A percentile compares a stretch with the other conserved stretches of the same genome.
Conservation (phyloP, 2,797 vertebrate species). For the Microctenopoma steveboyesi region DNA sequence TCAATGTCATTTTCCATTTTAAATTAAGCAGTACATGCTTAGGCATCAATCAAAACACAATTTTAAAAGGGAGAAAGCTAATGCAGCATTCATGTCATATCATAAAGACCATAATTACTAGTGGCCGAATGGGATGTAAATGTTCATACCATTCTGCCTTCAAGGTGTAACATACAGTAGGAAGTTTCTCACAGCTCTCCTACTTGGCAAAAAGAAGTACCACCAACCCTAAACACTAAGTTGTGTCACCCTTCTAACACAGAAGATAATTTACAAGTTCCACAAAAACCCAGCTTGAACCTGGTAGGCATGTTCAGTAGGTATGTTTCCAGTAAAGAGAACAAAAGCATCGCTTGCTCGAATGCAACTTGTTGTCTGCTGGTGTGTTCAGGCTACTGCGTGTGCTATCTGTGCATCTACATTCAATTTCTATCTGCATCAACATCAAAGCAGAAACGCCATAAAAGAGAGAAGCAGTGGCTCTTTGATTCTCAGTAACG, state of each 20-base stretch:
- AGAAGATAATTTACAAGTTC: background rate
- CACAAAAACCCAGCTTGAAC: slow-evolving; percentile 26
- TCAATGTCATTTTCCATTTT: slow-evolving; percentile 23
- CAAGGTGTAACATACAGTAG: slow-evolving; percentile 17
- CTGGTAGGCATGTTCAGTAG: slow-evolving; percentile 25
- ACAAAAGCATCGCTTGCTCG: slow-evolving; percentile 32
- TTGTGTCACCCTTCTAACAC: background rate
- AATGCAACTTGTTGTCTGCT: slow-evolving; percentile 25
- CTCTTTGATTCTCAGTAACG: slow-evolving; percentile 56
- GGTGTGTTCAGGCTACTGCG: slow-evolving; percentile 19
- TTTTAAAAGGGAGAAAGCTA: slow-evolving; percentile 24
- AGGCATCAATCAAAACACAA: slow-evolving; percentile 31
- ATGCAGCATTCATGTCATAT: slow-evolving; percentile 24
- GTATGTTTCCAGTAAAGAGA: slow-evolving; percentile 23
- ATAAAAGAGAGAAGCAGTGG: slow-evolving; percentile 40
- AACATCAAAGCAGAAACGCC: slow-evolving; percentile 63
- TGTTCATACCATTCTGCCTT: slow-evolving; percentile 29
- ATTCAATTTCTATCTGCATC: slow-evolving; percentile 56
- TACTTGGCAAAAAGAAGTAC: slow-evolving; percentile 8
- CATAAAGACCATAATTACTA: slow-evolving; percentile 27
- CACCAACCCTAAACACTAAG: slow-evolving; percentile 2
- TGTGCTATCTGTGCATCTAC: slow-evolving; percentile 44
- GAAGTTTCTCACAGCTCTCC: slow-evolving; percentile 25
- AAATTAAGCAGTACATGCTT: slow-evolving; percentile 13
- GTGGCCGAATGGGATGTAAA: slow-evolving; percentile 35